phyloP scores from a whole-genome alignment of 2,113 vertebrate species.

The Corythornis vintsioides region DNA sequence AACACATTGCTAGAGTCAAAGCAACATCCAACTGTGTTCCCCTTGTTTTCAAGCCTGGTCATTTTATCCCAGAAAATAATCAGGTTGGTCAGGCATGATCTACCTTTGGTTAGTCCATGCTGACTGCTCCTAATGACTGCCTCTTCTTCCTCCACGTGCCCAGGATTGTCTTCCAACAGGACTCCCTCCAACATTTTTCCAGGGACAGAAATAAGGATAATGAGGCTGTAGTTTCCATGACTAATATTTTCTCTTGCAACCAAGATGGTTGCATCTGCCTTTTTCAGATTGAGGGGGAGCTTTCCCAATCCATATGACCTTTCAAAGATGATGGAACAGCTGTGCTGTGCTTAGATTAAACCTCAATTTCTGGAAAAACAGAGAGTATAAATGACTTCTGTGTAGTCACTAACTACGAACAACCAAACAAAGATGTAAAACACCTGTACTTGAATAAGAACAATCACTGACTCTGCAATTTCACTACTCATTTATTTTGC shows the following conservation, averaged over 20 bases:
- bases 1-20: neutral
- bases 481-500: neutral
- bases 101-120: neutral
- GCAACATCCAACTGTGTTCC: neutral
- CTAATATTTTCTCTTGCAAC: neutral
- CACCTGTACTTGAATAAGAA: neutral
- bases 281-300: neutral
- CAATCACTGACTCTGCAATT: neutral
- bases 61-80: neutral
- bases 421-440: neutral
- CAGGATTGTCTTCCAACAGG: neutral
- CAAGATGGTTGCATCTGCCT: neutral
- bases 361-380: neutral
- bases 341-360: neutral
- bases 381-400: neutral
- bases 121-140: neutral
- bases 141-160: neutral
- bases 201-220: neutral
- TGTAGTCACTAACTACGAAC: neutral
- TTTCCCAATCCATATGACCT: neutral
- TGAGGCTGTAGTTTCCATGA: neutral
- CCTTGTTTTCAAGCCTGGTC: neutral
- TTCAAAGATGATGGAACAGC: neutral
- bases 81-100: neutral
- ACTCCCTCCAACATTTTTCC: neutral